A percentile compares a stretch with the other conserved stretches of the same genome.
These are phyloP conservation scores for Zeugodacus cucurbitae DNA, from an alignment of 1,140 invertebrate genomes.

Conservation along the genomic window DNA sequence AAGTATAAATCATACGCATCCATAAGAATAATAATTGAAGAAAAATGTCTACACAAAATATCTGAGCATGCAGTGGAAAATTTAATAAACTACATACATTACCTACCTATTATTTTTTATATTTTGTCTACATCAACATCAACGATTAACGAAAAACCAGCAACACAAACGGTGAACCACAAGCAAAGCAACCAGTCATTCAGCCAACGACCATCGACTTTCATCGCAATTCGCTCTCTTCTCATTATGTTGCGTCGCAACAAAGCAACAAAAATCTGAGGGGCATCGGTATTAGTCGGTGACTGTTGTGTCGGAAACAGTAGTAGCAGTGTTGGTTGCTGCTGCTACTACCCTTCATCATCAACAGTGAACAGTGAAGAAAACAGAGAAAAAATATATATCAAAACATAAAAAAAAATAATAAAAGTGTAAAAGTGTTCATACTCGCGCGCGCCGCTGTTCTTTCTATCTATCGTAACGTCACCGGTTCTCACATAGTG, in stretches of 20 bases:
- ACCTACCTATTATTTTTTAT: conserved; percentile 43
- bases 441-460: not conserved
- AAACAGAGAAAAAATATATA: not conserved
- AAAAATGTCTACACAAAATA: not conserved
- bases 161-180: conserved; percentile 21
- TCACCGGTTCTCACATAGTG: not conserved
- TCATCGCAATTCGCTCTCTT: conserved; percentile 28
- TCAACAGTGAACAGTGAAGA: not conserved
- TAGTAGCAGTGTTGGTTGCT: not conserved
- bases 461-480: conserved; percentile 18
- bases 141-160: conserved; percentile 60
- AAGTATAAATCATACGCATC: not conserved
- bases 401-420: not conserved
- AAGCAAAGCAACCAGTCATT: conserved; percentile 30
- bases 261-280: conserved; percentile 7
- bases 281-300: conserved; percentile 1
- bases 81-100: conserved; percentile 16
- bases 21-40: not conserved
- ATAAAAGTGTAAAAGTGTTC: not conserved
- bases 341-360: conserved; percentile 29
- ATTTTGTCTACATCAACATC: conserved; percentile 59
- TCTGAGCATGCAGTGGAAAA: not conserved
- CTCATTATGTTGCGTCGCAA: conserved; percentile 25
- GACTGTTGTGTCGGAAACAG: not conserved
- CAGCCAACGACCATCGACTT: conserved; percentile 14